Base-by-base conservation (phyloP, 2,888 invertebrate genomes). In the Drosophila mimetica region DNA sequence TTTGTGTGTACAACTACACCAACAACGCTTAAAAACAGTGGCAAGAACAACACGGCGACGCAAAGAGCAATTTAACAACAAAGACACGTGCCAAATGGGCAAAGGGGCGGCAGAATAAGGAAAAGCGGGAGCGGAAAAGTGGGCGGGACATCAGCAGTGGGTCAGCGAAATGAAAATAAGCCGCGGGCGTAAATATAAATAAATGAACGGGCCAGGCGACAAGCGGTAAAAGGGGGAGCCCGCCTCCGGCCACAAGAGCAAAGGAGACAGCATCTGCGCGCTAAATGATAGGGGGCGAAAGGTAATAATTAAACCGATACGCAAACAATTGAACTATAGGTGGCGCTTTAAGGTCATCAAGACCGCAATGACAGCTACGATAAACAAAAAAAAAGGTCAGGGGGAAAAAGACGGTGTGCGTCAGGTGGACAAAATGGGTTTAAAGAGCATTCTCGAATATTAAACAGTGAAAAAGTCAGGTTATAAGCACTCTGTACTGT, bases 161-260 rank as follows among this genome's bases (percentile, higher is more conserved):
- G 81, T 85, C 81, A 71, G 65, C 74, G 50, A 87, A 81, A 87
- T 71, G 79, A 81, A 87, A 81, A 87, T 78, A 86, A 78, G 81
- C 88, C 81, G 82, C 82, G 71, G 81, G 88, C 87, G 86, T 82
- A 74, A 88, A 86, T 86, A 82, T 82, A 82, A 88, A 82, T 82
- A 82, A 82, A 88, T 86, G 74, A 79, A 74, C 77, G 59, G 48
- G 47, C 53, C 50, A 51, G 44, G 37, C 60, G 36, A 65, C 47
- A 59, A 25, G 47, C 63, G 50, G 34, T 36, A 20, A 52, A 48
- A 48, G 34, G 55, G 59, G 22, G 1, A 37, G 25, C 22, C 18
- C 2, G 32, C 50, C 46, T 14, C 13, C 14, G 22, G 51, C 16
- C 2, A 11, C 37, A 18, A 25, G 70, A 28, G 39, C 13, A 50